Percentiles rank a stretch among this genome's conserved stretches.
These are phyloP conservation scores for Lasioglossum morio DNA, from an alignment of 2,888 invertebrate genomes.

Conservation along the genomic window DNA sequence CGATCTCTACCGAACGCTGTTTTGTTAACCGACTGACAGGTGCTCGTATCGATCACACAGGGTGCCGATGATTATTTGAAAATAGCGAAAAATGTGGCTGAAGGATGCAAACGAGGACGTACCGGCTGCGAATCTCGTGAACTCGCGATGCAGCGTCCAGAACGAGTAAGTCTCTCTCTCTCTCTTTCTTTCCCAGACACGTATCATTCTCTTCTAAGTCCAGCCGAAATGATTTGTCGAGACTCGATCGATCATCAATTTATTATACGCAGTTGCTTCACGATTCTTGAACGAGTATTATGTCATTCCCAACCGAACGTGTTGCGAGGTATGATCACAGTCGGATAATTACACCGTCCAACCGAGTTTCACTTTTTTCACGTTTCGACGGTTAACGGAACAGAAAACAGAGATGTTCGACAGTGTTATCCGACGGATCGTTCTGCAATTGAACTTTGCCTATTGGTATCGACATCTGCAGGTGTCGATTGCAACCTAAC, in stretches of 20 bases:
- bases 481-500: not conserved
- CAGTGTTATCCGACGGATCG: not conserved
- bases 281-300: not conserved
- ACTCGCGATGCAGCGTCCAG: constrained; percentile 70
- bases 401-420: not conserved
- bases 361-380: not conserved
- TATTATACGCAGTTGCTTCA: not conserved
- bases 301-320: not conserved
- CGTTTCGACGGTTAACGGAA: not conserved
- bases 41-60: constrained; percentile 43
- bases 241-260: not conserved
- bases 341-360: not conserved
- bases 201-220: constrained; percentile 27
- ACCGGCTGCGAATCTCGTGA: constrained; percentile 66
- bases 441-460: not conserved
- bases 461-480: not conserved
- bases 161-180: constrained; percentile 76
- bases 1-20: constrained; percentile 40
- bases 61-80: constrained; percentile 60
- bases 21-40: constrained; percentile 48
- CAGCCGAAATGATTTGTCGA: not conserved
- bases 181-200: no score
- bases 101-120: constrained; percentile 71
- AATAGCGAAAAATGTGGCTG: constrained; percentile 73
- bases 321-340: not conserved